Conservation (phyloP, 2,113 vertebrate species). For the Protobothrops flavoviridis region DNA sequence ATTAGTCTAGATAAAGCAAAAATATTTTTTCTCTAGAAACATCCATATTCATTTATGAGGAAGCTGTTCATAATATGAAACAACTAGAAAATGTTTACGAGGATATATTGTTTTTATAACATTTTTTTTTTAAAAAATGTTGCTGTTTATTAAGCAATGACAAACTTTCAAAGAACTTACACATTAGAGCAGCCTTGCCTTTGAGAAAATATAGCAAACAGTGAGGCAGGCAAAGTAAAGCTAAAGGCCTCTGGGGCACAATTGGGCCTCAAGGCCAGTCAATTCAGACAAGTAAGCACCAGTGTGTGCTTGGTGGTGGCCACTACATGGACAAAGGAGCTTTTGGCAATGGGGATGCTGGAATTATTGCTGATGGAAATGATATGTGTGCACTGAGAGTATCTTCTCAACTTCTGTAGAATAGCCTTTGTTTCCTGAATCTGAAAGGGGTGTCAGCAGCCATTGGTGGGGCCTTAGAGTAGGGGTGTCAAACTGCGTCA, state of each 20-base stretch:
- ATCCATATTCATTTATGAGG: neutral
- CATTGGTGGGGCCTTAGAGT: neutral
- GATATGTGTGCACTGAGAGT: neutral
- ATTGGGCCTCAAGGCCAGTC: neutral
- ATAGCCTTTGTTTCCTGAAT: neutral
- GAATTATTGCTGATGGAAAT: neutral
- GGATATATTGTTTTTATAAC: neutral
- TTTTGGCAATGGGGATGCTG: neutral
- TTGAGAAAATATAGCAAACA: neutral
- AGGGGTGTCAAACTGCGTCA: too few species aligned
- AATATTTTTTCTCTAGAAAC: neutral
- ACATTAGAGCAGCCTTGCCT: neutral
- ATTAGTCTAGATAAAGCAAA: conserved; percentile 68
- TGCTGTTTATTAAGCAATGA: neutral
- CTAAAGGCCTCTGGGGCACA: neutral
- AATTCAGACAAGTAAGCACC: neutral
- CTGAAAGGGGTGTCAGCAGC: neutral
- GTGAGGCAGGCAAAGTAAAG: neutral
- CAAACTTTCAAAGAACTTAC: neutral
- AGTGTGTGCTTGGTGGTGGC: neutral
- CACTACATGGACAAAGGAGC: neutral
- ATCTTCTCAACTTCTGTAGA: neutral
- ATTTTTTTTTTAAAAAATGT: neutral
- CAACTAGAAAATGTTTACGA: neutral
- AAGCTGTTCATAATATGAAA: neutral